Percentiles rank a stretch among this genome's conserved stretches.
Evolutionary conservation across 2,113 vertebrate species (phyloP).

Genomic region (Odontophorus gujanensis): DNA sequence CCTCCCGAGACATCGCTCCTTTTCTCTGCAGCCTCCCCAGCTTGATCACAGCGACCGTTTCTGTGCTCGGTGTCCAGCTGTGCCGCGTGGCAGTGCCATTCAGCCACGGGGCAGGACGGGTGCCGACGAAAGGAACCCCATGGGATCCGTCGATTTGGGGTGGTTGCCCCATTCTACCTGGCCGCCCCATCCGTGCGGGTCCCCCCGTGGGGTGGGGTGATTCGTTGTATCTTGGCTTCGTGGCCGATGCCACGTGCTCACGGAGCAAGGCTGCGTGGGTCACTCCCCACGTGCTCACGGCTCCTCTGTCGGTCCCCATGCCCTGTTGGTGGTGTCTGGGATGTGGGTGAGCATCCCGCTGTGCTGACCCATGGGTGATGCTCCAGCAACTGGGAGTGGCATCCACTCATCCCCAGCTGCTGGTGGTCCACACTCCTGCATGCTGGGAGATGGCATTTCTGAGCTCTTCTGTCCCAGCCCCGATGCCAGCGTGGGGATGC

Average conservation of each 20-base stretch:
- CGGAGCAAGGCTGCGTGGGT: not conserved
- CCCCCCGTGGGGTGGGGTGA: not conserved
- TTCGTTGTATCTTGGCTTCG: rapidly evolving
- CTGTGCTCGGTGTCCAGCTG: not conserved
- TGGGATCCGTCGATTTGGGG: not conserved
- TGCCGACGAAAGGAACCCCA: not conserved
- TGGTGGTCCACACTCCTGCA: not conserved
- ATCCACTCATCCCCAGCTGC: rapidly evolving
- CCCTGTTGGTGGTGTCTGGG: not conserved
- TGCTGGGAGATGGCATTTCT: slow-evolving; percentile 41
- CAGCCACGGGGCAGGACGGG: not conserved
- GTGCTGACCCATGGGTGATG: not conserved
- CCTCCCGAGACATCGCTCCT: not conserved
- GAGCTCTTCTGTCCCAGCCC: slow-evolving; percentile 64
- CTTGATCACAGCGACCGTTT: not conserved
- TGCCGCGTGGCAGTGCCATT: not conserved
- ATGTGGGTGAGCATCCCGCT: rapidly evolving
- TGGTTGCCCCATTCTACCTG: not conserved
- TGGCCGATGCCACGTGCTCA: rapidly evolving
- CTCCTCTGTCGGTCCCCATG: rapidly evolving
- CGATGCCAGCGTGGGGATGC: slow-evolving; percentile 67
- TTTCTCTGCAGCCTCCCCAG: not conserved
- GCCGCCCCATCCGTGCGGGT: rapidly evolving
- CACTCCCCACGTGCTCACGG: rapidly evolving
- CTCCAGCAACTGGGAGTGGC: not conserved